phyloP scores from a whole-genome alignment of 2,888 invertebrate species.

The Caenorhabditis wallacei region DNA sequence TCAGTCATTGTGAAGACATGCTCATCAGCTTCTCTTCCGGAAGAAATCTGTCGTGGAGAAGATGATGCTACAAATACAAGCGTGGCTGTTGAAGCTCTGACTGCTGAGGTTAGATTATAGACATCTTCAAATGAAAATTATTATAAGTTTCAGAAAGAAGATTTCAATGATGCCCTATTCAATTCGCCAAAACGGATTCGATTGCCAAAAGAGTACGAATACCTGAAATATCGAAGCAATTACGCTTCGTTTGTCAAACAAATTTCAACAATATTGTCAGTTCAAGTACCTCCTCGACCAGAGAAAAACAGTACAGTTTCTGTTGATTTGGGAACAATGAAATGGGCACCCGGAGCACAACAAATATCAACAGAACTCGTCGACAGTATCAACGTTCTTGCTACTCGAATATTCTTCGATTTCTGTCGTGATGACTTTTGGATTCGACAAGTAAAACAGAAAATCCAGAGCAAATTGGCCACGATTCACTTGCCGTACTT shows the following conservation, averaged over 20 bases:
- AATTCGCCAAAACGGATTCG: constrained; percentile 46
- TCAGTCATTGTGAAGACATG: constrained; percentile 46
- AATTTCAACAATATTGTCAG: constrained; percentile 53
- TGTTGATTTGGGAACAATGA: constrained; percentile 71
- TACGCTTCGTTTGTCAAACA: constrained; percentile 61
- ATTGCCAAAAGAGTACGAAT: constrained; percentile 57
- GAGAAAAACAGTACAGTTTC: constrained; percentile 67
- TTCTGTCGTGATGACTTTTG: constrained; percentile 89
- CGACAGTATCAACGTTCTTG: constrained; percentile 80
- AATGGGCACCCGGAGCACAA: constrained; percentile 67
- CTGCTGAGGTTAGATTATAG: constrained; percentile 30
- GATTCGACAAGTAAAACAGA: constrained; percentile 88
- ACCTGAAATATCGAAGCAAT: constrained; percentile 61
- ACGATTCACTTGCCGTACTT: constrained; percentile 93
- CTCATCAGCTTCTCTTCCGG: constrained; percentile 57
- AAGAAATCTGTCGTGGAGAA: constrained; percentile 26
- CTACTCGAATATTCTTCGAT: constrained; percentile 88
- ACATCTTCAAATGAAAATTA: background rate
- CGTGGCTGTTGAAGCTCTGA: constrained; percentile 56
- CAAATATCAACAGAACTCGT: constrained; percentile 76
- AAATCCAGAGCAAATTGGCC: constrained; percentile 91
- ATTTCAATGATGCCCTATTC: constrained; percentile 49
- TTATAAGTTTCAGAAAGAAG: constrained; percentile 37
- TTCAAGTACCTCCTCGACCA: constrained; percentile 59
- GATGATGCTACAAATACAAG: constrained; percentile 40